Evolutionary conservation across 2,797 vertebrate species (phyloP).

Genomic region (Rhinogobio ventralis): DNA sequence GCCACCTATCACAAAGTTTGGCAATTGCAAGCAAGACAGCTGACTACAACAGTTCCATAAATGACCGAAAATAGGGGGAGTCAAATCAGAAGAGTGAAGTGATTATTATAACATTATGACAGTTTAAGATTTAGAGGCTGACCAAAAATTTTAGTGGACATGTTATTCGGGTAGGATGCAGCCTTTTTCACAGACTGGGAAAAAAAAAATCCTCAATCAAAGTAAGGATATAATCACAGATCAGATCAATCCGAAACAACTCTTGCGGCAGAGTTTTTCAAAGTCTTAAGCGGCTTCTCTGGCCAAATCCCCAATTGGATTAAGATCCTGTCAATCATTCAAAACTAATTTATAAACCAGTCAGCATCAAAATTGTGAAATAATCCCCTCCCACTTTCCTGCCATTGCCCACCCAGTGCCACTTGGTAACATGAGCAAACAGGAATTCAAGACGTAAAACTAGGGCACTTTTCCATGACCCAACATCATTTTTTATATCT

Average conservation of each 20-base stretch:
- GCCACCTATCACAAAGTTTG: constrained; percentile 69
- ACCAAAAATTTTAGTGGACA: constrained; percentile 5
- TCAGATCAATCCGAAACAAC: constrained; percentile 34
- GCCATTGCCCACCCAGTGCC: constrained; percentile 42
- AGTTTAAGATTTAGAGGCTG: constrained; percentile 32
- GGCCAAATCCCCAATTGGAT: constrained; percentile 29
- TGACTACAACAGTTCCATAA: background rate
- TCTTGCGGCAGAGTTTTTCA: background rate
- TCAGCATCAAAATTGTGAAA: constrained; percentile 35
- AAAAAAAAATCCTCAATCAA: background rate
- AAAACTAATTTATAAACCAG: constrained; percentile 43
- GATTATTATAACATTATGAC: constrained; percentile 37
- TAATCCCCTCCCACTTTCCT: constrained; percentile 37
- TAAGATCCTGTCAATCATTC: constrained; percentile 29
- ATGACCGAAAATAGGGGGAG: background rate
- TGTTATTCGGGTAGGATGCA: background rate
- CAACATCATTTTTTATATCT: constrained; percentile 64
- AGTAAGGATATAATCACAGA: constrained; percentile 22
- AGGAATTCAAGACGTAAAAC: constrained; percentile 60
- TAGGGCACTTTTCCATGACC: constrained; percentile 65
- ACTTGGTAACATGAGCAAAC: constrained; percentile 54
- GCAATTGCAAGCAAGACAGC: constrained; percentile 1
- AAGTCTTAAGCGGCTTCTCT: constrained; percentile 8
- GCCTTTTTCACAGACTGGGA: background rate
- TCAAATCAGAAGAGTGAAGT: constrained; percentile 11